Conservation (phyloP, 2,888 invertebrate species). For the Diarsia mendica region DNA sequence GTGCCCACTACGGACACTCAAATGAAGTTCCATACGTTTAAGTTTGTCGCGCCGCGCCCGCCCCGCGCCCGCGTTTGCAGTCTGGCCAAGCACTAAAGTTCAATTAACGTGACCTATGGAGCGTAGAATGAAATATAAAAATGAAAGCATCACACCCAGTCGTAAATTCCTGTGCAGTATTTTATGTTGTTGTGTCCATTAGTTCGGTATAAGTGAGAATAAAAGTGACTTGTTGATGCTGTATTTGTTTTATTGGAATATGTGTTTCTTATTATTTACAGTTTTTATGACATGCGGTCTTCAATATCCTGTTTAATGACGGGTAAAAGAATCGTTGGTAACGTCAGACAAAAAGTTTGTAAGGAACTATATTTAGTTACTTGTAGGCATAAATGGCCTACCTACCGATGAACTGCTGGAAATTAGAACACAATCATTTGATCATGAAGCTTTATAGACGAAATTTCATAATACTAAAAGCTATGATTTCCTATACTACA, state of each 20-base stretch:
- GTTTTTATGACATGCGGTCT: no score
- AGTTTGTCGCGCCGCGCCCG: no score
- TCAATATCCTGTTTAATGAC: not conserved
- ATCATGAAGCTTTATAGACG: not conserved
- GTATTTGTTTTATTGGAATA: not conserved
- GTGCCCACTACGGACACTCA: no score
- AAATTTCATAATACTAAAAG: not conserved
- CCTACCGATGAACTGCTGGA: not conserved
- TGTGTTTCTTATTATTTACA: not conserved
- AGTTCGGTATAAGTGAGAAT: constrained; percentile 53
- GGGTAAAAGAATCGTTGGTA: not conserved
- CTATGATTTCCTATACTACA: not conserved
- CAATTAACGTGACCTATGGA: constrained; percentile 83
- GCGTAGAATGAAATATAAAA: constrained; percentile 87
- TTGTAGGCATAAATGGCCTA: not conserved
- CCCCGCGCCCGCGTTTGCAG: no score
- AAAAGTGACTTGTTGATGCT: constrained; percentile 35
- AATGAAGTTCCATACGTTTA: no score
- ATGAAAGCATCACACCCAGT: constrained; percentile 76
- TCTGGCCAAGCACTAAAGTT: no score
- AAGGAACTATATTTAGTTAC: not conserved
- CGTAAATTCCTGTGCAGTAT: constrained; percentile 81
- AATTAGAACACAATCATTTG: not conserved
- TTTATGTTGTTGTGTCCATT: constrained; percentile 80
- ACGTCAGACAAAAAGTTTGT: not conserved